phyloP scores from a whole-genome alignment of 35 echinoderm and acorn worm genomes.

The Eucidaris tribuloides region DNA sequence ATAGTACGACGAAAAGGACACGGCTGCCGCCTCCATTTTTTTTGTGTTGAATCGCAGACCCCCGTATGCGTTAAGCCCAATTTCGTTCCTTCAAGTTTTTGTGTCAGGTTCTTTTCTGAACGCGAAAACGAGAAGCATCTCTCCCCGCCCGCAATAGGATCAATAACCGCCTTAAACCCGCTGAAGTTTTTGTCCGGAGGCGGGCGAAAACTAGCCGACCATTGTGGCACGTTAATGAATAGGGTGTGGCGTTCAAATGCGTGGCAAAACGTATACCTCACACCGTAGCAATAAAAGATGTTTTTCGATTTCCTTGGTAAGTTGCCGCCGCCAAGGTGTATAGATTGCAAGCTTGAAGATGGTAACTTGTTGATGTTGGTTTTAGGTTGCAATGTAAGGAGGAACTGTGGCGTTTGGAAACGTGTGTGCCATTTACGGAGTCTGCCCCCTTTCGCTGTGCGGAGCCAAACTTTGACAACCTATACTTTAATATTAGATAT shows the following conservation, averaged over 20 bases:
- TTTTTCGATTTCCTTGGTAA: background rate
- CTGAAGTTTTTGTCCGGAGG: constrained; percentile 13
- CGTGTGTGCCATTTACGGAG: too few species aligned
- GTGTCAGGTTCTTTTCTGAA: too few species aligned
- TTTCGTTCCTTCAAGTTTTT: too few species aligned
- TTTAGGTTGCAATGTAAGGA: constrained; percentile 21
- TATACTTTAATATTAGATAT: too few species aligned
- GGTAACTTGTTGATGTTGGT: constrained; percentile 29
- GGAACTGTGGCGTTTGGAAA: background rate
- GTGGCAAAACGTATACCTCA: constrained; percentile 17
- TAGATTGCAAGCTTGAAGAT: constrained; percentile 11
- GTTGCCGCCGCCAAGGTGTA: constrained; percentile 14
- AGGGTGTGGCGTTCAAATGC: constrained; percentile 7
- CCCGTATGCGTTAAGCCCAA: too few species aligned
- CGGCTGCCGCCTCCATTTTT: too few species aligned
- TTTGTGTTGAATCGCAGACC: too few species aligned
- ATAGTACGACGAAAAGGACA: too few species aligned
- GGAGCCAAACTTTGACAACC: too few species aligned
- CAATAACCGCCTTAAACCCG: constrained; percentile 18
- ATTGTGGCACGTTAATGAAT: constrained; percentile 20
- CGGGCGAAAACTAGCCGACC: constrained; percentile 6
- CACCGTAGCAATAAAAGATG: background rate
- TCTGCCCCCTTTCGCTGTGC: too few species aligned
- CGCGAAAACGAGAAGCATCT: too few species aligned
- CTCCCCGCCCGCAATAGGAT: too few species aligned